Conservation (phyloP, 2,888 invertebrate species). For the Ormyrus rosae region DNA sequence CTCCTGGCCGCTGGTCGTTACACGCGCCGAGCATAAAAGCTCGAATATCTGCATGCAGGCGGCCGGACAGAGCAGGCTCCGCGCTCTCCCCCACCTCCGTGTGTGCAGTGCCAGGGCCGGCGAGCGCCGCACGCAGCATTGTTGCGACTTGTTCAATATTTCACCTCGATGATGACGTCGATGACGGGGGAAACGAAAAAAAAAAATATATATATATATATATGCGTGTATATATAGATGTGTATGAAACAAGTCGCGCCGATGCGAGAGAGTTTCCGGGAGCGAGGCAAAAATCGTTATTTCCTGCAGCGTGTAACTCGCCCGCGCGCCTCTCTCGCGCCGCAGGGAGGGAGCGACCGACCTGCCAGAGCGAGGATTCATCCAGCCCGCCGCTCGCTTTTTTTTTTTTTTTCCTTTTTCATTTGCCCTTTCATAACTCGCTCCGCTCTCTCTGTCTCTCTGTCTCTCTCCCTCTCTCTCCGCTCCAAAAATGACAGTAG, state of each 20-base stretch:
- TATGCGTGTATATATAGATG: conserved; percentile 1
- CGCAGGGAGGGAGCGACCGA: background rate
- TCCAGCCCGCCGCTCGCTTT: conserved; percentile 12
- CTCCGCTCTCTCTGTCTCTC: background rate
- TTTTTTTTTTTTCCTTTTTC: conserved; percentile 40
- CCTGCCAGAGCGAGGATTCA: conserved; percentile 31
- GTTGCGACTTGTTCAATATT: conserved; percentile 56
- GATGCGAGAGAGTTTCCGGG: conserved; percentile 43
- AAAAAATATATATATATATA: conserved; percentile 15
- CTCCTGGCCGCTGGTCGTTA: conserved; percentile 44
- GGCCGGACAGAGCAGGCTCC: background rate
- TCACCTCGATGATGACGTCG: conserved; percentile 58
- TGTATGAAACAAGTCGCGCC: conserved; percentile 41
- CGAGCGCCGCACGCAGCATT: background rate
- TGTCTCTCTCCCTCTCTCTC: conserved; percentile 5
- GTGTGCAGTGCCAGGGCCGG: background rate
- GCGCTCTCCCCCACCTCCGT: background rate
- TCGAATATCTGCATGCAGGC: conserved; percentile 49
- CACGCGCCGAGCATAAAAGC: conserved; percentile 52
- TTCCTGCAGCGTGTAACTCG: conserved; percentile 41
- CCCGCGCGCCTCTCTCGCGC: background rate
- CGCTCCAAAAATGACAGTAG: conserved; percentile 48
- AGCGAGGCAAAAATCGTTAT: conserved; percentile 55
- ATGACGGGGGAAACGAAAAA: conserved; percentile 51
- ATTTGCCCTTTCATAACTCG: conserved; percentile 35